Evolutionary conservation across 37 sponge, comb jelly and placozoan species (phyloP).

Genomic region (Beroe forskalii): DNA sequence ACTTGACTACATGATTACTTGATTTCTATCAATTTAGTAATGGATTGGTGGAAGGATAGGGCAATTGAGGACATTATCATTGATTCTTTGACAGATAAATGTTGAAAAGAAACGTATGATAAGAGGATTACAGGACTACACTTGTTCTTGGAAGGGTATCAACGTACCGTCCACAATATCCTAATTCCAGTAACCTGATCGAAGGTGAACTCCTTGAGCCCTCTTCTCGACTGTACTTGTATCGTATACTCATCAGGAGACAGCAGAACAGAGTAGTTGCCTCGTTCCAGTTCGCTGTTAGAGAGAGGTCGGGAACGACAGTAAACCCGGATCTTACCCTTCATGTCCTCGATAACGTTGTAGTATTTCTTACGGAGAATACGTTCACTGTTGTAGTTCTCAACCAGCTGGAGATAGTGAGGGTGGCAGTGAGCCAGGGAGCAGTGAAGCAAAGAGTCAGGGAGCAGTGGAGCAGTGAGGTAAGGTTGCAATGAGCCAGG

Average conservation of each 20-base stretch:
- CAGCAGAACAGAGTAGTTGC: conserved; percentile 66
- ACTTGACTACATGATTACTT: too few relatives aligned
- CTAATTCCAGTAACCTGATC: conserved; percentile 53
- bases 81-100: too few relatives aligned
- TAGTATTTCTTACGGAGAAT: conserved; percentile 68
- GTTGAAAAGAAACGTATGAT: too few relatives aligned
- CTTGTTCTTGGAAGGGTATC: too few relatives aligned
- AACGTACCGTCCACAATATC: too few relatives aligned
- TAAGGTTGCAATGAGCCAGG: too few relatives aligned
- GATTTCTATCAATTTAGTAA: too few relatives aligned
- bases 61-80: too few relatives aligned
- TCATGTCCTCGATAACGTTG: conserved; percentile 69
- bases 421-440: not conserved
- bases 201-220: conserved; percentile 69
- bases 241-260: conserved; percentile 74
- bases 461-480: too few relatives aligned
- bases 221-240: conserved; percentile 63
- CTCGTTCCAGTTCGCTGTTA: conserved; percentile 54
- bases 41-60: too few relatives aligned
- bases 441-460: too few relatives aligned
- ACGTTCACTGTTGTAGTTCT: conserved; percentile 67
- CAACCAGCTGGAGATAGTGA: conserved; percentile 26
- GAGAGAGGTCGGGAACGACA: conserved; percentile 70
- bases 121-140: too few relatives aligned
- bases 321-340: conserved; percentile 73